Conservation (phyloP, 2,888 invertebrate species). For the Lapara coniferarum region DNA sequence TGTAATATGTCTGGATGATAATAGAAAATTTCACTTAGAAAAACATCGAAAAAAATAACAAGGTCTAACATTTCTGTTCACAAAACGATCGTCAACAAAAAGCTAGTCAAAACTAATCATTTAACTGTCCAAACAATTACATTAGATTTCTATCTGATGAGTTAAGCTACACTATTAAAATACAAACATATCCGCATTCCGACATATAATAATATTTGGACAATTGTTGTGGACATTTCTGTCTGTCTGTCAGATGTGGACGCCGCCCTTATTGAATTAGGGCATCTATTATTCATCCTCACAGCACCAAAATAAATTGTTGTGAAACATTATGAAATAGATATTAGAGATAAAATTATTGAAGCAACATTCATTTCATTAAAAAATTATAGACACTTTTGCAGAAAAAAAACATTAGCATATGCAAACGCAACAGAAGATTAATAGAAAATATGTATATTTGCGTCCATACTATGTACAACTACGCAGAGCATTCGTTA, state of each 20-base stretch:
- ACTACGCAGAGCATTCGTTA: no score
- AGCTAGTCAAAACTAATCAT: neutral
- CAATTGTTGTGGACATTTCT: neutral
- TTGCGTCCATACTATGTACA: no score
- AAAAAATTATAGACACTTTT: no score
- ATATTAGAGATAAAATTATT: no score
- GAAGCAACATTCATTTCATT: no score
- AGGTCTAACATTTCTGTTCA: neutral
- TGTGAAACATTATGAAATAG: no score
- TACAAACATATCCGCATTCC: neutral
- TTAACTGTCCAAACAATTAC: neutral
- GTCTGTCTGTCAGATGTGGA: neutral
- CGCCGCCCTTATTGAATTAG: neutral
- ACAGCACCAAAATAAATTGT: no score
- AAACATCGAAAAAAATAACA: neutral
- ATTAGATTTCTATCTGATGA: neutral
- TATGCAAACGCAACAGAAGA: no score
- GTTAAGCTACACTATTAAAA: constrained; percentile 10
- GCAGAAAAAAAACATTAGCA: no score
- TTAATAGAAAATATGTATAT: no score
- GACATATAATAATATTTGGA: neutral
- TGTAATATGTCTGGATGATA: no score
- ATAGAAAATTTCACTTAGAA: no score
- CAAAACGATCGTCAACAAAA: neutral
- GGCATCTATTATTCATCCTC: neutral